Conservation (phyloP, 2,888 invertebrate species). For the Campoletis raptor region DNA sequence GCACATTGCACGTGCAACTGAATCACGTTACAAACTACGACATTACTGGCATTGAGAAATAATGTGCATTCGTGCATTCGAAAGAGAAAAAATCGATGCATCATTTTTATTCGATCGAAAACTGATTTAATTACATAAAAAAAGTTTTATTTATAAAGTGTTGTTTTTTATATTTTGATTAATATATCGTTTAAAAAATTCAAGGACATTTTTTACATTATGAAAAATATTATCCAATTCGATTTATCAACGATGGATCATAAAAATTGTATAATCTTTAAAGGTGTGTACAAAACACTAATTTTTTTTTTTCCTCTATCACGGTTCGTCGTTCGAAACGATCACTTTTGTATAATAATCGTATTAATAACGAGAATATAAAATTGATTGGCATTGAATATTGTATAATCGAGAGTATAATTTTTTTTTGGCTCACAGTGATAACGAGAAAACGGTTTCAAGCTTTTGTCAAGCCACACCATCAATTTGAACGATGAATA, state of each 20-base stretch:
- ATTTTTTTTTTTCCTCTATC: conserved; percentile 19
- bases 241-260: conserved; percentile 26
- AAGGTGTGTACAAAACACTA: neutral
- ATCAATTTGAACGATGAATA: conserved; percentile 8
- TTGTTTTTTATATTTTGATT: neutral
- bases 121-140: neutral
- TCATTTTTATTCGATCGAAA: neutral
- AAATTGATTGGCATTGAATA: neutral
- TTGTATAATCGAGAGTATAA: neutral
- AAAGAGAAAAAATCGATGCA: conserved; percentile 1
- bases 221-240: neutral
- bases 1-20: conserved; percentile 64
- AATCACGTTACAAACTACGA: conserved; percentile 50
- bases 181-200: neutral
- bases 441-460: conserved; percentile 8
- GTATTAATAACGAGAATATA: conserved; percentile 15
- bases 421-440: conserved; percentile 8
- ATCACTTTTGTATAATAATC: conserved; percentile 38
- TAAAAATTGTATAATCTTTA: conserved; percentile 13
- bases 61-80: conserved; percentile 1
- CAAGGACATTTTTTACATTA: neutral
- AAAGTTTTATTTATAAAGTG: neutral
- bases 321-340: neutral
- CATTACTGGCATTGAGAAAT: conserved; percentile 30
- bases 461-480: conserved; percentile 4